Base-by-base conservation (phyloP, 2,797 vertebrate genomes). In the Tachyglossus aculeatus region DNA sequence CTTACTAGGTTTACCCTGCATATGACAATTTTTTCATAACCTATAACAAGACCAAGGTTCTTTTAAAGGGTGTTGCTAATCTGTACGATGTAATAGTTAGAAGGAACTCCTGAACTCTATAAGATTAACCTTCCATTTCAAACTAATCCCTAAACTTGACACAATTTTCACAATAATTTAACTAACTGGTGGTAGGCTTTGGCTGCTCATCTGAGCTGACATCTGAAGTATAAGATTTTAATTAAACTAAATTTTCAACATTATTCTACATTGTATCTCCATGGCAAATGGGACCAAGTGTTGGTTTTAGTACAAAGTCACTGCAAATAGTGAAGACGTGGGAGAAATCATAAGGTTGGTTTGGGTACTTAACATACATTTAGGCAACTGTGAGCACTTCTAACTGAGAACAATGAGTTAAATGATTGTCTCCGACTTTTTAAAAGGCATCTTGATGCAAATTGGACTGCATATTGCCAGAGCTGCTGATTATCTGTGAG, bases 211-310 rank as follows among this genome's bases (percentile, higher is more conserved):
- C n/a, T n/a, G n/a, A n/a, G n/a, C n/a, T n/a, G n/a, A n/a, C n/a
- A n/a, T n/a, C n/a, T n/a, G n/a, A n/a, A n/a, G n/a, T n/a, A n/a
- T n/a, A n/a, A n/a, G n/a, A n/a, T n/a, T n/a, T n/a, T n/a, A n/a
- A n/a, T n/a, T n/a, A n/a, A n/a, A n/a, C n/a, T n/a, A n/a, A n/a
- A n/a, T n/a, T n/a, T n/a, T n/a, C n/a, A n/a, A n/a, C 16, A 32
- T 59, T 67, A 68, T 58, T 3, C 52, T 71, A 71, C 27, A 54
- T 40, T 56, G 59, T 47, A 6, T 70, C 36, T 54, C 66, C 37
- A 55, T 56, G 16, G 33, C 45, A 62, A 74, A 48, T 65, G 18
- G 13, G 29, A 14, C 25, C 29, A 29, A 25, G 19, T 47, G 24
- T 27, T 18, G 15, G 2, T 47, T 47, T 29, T 66, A 39, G 55